phyloP scores from a whole-genome alignment of 1,140 invertebrate genomes.

The Brachystomella parvula region DNA sequence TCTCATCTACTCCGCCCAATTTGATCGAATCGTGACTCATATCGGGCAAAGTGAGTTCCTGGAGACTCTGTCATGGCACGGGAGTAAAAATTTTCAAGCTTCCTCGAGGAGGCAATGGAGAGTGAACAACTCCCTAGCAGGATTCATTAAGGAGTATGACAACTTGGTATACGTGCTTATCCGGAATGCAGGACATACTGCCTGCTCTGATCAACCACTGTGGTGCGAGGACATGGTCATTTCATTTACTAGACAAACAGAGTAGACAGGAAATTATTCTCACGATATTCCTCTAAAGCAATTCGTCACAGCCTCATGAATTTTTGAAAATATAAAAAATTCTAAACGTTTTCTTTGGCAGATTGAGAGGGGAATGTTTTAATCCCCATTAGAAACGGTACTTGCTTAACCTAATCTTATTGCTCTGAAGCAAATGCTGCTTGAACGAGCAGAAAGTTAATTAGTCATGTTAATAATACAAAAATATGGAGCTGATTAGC shows the following conservation, averaged over 20 bases:
- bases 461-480: too few relatives aligned
- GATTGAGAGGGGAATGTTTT: too few relatives aligned
- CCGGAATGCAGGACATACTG: constrained; percentile 9
- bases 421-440: too few relatives aligned
- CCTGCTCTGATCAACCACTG: constrained; percentile 1
- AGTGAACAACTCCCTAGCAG: not conserved
- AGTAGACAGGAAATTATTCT: too few relatives aligned
- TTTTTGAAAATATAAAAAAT: too few relatives aligned
- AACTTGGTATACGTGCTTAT: not conserved
- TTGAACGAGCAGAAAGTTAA: too few relatives aligned
- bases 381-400: too few relatives aligned
- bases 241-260: constrained; percentile 1
- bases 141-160: not conserved
- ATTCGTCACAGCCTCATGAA: too few relatives aligned
- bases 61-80: not conserved
- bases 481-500: too few relatives aligned
- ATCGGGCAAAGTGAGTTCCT: not conserved
- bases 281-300: too few relatives aligned
- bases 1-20: constrained; percentile 5
- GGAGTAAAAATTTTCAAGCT: not conserved
- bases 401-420: too few relatives aligned
- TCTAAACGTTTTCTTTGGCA: too few relatives aligned
- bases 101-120: not conserved
- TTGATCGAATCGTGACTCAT: constrained; percentile 8
- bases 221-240: constrained; percentile 11